Base-by-base conservation (phyloP, 2,797 vertebrate species). In the Spinus olivaceus region DNA sequence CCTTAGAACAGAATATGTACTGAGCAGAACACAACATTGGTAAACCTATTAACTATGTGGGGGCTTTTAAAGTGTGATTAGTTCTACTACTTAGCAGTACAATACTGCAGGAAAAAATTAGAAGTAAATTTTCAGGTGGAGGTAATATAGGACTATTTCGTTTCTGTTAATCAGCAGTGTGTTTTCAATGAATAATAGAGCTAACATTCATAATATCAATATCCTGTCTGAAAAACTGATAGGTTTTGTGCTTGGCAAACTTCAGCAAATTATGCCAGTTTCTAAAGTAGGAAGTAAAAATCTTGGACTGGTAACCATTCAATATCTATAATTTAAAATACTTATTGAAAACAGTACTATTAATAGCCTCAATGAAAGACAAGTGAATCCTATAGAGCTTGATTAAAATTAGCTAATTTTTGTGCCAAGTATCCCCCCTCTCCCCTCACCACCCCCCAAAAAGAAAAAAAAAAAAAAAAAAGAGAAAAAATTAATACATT, bases 381-480 rank as follows among this genome's bases (percentile, higher is more conserved):
- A 65, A 44, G 5, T 39, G 18, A 69, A 57, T 65, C 6, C 5
- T 56, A 16, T 22, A 28, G 4, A 72, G 16, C 33, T 77, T 46
- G 82, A 44, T 39, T 19, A n/a, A 77, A 82, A 46, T 7, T 15
- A 27, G 1, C 2, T 67, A 7, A 6, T 65, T 76, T 79, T 73
- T 49, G 6, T 84, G 12, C 21, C 22, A 41, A 27, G 21, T 10
- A 41, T 25, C 2, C 3, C 2, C 2, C 2, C 2, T 8, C 12
- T 3, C 22, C 22, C 8, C 3, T 1, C 19, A 22, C 6, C 35
- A 17, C 12, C 14, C 11, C 10, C 6, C 9, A n/a, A 39, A 13
- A 22, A 5, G 20, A 49, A 22, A 27, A 27, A 25, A 21, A 46
- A 44, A 17, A 27, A 27, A 25, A 21, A 46, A 19, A 50, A 6